These are phyloP conservation scores for Achlya flavicornis DNA, from an alignment of 2,888 invertebrate species.

Conservation along the genomic window DNA sequence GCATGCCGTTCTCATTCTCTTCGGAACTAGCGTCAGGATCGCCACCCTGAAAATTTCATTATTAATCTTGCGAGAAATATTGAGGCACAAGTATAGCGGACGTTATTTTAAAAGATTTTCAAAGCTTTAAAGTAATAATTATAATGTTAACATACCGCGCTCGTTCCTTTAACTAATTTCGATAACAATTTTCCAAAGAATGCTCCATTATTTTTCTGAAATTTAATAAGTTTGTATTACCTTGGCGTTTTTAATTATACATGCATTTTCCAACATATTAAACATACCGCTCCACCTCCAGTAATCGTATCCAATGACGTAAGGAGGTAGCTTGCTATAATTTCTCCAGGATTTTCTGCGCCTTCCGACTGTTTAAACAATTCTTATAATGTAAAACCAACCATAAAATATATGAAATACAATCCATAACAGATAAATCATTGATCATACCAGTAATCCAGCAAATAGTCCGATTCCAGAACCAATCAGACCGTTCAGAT, in stretches of 20 bases:
- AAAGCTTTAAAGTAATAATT: not conserved
- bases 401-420: slow-evolving; percentile 8
- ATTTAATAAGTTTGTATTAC: slow-evolving; percentile 14
- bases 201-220: slow-evolving; percentile 77
- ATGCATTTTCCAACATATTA: too few species aligned
- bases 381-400: slow-evolving; percentile 11
- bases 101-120: not conserved
- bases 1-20: slow-evolving; percentile 49
- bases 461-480: slow-evolving; percentile 74
- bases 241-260: too few species aligned
- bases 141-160: slow-evolving; percentile 64
- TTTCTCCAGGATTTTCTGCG: slow-evolving; percentile 71
- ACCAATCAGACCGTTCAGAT: slow-evolving; percentile 71
- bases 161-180: slow-evolving; percentile 71
- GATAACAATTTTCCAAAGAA: slow-evolving; percentile 76
- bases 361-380: slow-evolving; percentile 65
- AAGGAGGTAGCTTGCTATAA: slow-evolving; percentile 70
- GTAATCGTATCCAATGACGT: slow-evolving; percentile 75
- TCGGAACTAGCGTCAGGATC: slow-evolving; percentile 56
- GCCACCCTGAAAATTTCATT: slow-evolving; percentile 50
- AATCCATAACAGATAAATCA: not conserved
- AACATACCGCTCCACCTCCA: slow-evolving; percentile 76
- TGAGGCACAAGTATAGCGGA: too few species aligned
- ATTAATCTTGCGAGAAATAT: not conserved
- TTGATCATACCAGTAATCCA: slow-evolving; percentile 69